These are phyloP conservation scores for Thereuonema tuberculata DNA, from an alignment of 1,140 invertebrate genomes.

Conservation along the genomic window DNA sequence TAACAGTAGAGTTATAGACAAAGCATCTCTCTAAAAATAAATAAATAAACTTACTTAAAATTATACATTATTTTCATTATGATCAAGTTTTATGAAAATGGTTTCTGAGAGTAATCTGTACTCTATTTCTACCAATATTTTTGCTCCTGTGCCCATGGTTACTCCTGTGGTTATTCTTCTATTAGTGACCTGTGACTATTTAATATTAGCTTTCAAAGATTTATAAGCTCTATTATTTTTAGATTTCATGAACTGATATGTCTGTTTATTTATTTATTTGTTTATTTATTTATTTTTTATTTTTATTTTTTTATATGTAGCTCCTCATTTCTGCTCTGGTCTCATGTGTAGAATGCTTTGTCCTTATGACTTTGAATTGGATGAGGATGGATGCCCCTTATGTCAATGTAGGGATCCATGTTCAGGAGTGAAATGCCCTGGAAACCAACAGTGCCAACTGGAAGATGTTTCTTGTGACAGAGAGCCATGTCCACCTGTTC, in stretches of 20 bases:
- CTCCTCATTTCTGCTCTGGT: slow-evolving; percentile 50
- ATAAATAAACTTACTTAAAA: no score
- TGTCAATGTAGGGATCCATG: slow-evolving; percentile 71
- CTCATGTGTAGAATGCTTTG: slow-evolving; percentile 77
- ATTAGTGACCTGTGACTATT: neutral
- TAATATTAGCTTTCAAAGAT: neutral
- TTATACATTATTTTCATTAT: no score
- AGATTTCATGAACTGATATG: neutral
- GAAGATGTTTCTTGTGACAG: slow-evolving; percentile 58
- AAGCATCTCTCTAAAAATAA: no score
- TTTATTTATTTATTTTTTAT: neutral
- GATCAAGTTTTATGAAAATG: no score
- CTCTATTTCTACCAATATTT: no score
- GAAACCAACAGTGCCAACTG: slow-evolving; percentile 54
- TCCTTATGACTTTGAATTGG: slow-evolving; percentile 61
- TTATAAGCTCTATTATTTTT: neutral
- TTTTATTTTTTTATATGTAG: slow-evolving; percentile 18
- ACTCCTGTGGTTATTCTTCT: neutral
- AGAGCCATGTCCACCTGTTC: slow-evolving; percentile 64
- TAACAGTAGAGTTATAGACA: no score
- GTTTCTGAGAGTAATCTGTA: no score
- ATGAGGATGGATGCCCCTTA: slow-evolving; percentile 53
- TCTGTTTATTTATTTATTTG: no score
- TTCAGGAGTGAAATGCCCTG: slow-evolving; percentile 53
- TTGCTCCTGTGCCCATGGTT: no score